Percentiles rank a stretch among this genome's conserved stretches.
These are phyloP conservation scores for Narcine bancroftii DNA, from an alignment of 2,113 vertebrate genomes.

Conservation along the genomic window DNA sequence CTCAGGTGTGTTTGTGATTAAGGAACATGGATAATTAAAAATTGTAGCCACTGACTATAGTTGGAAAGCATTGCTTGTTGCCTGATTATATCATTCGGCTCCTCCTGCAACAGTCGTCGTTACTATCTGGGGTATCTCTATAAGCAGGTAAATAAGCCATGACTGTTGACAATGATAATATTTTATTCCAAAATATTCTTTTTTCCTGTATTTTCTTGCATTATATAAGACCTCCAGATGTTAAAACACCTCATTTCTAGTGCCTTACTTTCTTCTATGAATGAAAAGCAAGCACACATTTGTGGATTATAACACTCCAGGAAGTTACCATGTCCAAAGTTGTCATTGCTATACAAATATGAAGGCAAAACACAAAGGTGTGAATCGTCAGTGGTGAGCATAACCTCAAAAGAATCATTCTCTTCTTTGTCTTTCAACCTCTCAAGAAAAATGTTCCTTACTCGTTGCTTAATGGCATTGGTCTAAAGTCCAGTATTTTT, in stretches of 20 bases:
- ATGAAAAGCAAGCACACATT: not conserved
- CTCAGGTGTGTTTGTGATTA: not conserved
- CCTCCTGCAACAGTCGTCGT: constrained; percentile 5
- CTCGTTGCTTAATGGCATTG: not conserved
- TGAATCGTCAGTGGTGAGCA: not conserved
- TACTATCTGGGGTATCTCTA: not conserved
- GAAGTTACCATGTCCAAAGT: not conserved
- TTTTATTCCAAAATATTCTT: constrained; percentile 37
- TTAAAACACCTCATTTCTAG: not conserved
- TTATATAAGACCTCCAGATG: not conserved
- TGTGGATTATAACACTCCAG: not conserved
- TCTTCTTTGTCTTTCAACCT: not conserved
- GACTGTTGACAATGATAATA: constrained; percentile 35
- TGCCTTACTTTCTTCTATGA: not conserved
- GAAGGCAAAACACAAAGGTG: not conserved
- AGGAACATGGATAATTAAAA: not conserved
- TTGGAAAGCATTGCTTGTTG: constrained; percentile 15
- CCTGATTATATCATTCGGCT: not conserved
- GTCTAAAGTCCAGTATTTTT: not conserved
- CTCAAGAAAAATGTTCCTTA: not conserved
- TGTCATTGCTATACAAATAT: not conserved
- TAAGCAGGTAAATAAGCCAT: constrained; percentile 23
- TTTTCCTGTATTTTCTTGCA: constrained; percentile 32
- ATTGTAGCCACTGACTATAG: not conserved
- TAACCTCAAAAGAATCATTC: not conserved